Conservation (phyloP, 1,140 invertebrate genomes). For the Zaprionus tsacasi region DNA sequence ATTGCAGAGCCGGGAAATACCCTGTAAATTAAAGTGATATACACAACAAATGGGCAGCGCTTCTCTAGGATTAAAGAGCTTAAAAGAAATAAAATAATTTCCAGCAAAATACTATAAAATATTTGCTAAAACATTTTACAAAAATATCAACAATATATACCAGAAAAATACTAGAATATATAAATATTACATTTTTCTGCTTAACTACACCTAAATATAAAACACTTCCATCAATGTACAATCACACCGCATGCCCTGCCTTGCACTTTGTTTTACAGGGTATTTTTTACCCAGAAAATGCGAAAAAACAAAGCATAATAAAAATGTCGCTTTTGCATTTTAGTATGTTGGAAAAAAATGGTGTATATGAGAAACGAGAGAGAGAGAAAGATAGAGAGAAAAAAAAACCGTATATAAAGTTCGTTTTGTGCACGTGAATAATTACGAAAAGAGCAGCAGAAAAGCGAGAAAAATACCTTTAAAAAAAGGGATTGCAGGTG, state of each 20-base stretch:
- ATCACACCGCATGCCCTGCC: not conserved
- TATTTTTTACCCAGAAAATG: constrained; percentile 27
- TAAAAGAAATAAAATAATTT: not conserved
- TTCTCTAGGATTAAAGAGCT: not conserved
- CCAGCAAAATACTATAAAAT: constrained; percentile 22
- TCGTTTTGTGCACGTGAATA: constrained; percentile 65
- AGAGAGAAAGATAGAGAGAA: constrained; percentile 13
- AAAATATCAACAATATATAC: not conserved
- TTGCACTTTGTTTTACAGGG: constrained; percentile 8
- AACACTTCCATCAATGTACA: not conserved
- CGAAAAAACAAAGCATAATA: constrained; percentile 33
- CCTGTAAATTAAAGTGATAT: not conserved
- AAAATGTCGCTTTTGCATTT: constrained; percentile 45
- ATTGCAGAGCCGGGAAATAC: not conserved
- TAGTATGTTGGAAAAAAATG: constrained; percentile 41
- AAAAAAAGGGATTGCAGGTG: constrained; percentile 4
- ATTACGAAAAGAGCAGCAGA: constrained; percentile 71
- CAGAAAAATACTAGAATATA: not conserved
- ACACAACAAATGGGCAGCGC: not conserved
- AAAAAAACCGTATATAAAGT: constrained; percentile 44
- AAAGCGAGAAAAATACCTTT: not conserved
- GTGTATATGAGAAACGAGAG: not conserved
- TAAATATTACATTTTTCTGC: not conserved
- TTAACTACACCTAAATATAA: not conserved
- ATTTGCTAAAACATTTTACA: not conserved